These are phyloP conservation scores for Zaprionus taronus DNA, from an alignment of 1,140 invertebrate species.

Conservation along the genomic window DNA sequence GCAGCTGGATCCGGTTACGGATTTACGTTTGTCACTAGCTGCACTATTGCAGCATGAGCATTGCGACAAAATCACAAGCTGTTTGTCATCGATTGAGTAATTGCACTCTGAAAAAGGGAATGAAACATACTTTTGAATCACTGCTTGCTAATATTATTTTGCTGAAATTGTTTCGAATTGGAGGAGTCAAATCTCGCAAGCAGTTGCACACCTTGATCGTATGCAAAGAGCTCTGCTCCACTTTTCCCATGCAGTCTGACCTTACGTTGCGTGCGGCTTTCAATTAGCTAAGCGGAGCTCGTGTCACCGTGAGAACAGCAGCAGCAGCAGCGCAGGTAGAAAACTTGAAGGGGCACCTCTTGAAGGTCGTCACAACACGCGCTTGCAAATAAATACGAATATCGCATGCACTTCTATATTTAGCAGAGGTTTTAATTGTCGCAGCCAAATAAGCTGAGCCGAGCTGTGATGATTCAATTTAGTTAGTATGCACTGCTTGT, in stretches of 20 bases:
- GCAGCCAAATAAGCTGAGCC: too few relatives aligned
- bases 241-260: slow-evolving; percentile 45
- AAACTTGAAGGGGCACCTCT: not conserved
- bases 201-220: slow-evolving; percentile 32
- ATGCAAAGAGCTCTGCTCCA: slow-evolving; percentile 66
- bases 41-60: slow-evolving; percentile 8
- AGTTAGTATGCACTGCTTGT: not conserved
- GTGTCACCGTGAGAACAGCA: not conserved
- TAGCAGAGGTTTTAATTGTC: not conserved
- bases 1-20: slow-evolving; percentile 54
- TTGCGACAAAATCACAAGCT: not conserved
- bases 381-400: not conserved
- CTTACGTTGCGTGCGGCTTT: slow-evolving; percentile 63
- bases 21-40: not conserved
- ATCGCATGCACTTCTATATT: not conserved
- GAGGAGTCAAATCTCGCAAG: not conserved
- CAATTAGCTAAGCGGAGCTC: slow-evolving; percentile 34
- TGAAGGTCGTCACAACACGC: not conserved
- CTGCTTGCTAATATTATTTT: not conserved
- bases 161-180: not conserved
- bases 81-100: slow-evolving; percentile 3
- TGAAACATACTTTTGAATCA: slow-evolving; percentile 11
- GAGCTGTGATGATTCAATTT: not conserved
- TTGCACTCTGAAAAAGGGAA: not conserved
- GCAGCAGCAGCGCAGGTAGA: not conserved